Conservation (phyloP, 2,888 invertebrate species). For the Amphipoea lucens region DNA sequence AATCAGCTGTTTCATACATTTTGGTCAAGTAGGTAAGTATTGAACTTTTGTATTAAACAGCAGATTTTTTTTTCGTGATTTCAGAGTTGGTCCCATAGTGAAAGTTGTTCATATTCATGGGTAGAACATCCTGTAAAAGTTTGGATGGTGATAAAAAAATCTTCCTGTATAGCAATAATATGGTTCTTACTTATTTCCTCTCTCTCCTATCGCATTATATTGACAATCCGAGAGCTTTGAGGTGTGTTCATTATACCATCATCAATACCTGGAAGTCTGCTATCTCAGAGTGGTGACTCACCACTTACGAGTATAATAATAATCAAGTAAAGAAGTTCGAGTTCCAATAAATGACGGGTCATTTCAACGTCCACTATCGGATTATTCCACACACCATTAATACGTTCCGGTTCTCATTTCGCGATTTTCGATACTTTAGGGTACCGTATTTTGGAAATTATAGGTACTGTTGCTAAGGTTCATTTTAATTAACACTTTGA, state of each 20-base stretch:
- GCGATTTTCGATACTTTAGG: conserved; percentile 34
- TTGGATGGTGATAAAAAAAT: too few species aligned
- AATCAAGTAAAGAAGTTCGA: conserved; percentile 11
- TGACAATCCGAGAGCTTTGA: background rate
- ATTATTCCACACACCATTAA: conserved; percentile 44
- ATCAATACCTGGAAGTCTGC: conserved; percentile 8
- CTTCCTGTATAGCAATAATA: background rate
- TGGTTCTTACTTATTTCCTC: background rate
- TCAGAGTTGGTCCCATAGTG: too few species aligned
- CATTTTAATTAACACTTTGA: too few species aligned
- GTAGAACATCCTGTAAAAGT: too few species aligned
- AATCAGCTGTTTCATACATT: too few species aligned
- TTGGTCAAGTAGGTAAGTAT: too few species aligned
- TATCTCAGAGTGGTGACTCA: conserved; percentile 5
- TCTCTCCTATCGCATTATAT: background rate
- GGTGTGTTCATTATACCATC: background rate
- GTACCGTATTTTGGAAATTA: conserved; percentile 21
- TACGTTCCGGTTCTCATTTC: conserved; percentile 47
- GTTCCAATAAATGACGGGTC: conserved; percentile 29
- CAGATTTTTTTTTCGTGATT: too few species aligned
- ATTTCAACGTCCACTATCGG: conserved; percentile 22
- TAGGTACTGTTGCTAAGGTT: background rate
- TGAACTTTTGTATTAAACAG: too few species aligned
- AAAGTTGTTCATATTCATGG: too few species aligned
- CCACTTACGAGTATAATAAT: conserved; percentile 3